Evolutionary conservation across 2,113 vertebrate species (phyloP).

Genomic region (Cettia cetti): DNA sequence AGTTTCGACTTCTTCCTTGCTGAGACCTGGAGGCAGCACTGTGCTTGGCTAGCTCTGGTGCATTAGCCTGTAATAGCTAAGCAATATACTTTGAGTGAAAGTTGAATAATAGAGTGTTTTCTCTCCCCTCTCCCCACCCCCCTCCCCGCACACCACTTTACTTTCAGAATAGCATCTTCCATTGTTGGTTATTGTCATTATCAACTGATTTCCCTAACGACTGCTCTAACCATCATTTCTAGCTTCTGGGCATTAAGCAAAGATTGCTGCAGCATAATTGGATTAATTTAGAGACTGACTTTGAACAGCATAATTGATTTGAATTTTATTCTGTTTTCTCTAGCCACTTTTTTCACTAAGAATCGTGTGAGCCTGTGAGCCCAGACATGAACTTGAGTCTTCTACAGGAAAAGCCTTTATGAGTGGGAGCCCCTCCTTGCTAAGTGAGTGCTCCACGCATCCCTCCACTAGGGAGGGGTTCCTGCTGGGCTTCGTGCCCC

Average conservation of each 20-base stretch:
- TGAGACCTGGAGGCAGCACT: slow-evolving; percentile 3
- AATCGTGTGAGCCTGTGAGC: background rate
- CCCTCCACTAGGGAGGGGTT: background rate
- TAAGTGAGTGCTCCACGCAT: background rate
- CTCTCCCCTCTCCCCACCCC: background rate
- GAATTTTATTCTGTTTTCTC: slow-evolving; percentile 29
- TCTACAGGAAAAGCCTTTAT: background rate
- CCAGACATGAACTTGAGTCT: background rate
- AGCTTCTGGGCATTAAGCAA: slow-evolving; percentile 37
- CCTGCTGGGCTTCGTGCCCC: accelerated
- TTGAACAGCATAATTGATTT: slow-evolving; percentile 47
- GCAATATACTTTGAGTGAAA: background rate
- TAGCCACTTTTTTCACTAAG: background rate
- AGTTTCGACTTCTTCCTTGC: background rate
- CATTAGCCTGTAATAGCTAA: slow-evolving; percentile 12
- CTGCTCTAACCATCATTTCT: slow-evolving; percentile 22
- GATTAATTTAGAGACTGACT: slow-evolving; percentile 37
- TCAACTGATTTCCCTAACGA: slow-evolving; percentile 11
- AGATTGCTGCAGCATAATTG: slow-evolving; percentile 20
- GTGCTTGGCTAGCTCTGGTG: background rate
- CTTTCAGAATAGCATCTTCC: slow-evolving; percentile 9
- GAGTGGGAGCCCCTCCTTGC: background rate
- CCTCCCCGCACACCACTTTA: background rate
- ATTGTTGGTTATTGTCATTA: slow-evolving; percentile 25
- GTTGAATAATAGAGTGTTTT: slow-evolving; percentile 13